A percentile compares a stretch with the other conserved stretches of the same genome.
Evolutionary conservation across 1,140 invertebrate genomes (phyloP).

Genomic region (Sarcophaga peregrina): DNA sequence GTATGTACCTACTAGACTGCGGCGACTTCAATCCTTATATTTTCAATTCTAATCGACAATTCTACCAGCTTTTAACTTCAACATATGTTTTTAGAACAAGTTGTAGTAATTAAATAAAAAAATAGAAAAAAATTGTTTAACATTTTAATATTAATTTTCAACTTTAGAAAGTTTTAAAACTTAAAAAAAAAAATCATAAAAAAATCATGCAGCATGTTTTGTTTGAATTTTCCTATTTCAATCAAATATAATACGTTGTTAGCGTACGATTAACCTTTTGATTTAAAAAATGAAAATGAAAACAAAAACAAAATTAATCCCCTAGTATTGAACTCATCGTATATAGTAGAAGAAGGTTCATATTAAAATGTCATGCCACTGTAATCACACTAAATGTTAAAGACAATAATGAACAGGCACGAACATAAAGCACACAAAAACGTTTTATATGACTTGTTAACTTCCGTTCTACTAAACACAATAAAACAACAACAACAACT

Average conservation of each 20-base stretch:
- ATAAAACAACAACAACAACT: neutral
- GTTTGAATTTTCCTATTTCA: neutral
- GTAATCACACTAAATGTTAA: neutral
- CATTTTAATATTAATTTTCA: too few species aligned
- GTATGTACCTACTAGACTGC: too few species aligned
- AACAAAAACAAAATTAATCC: neutral
- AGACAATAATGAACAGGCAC: too few species aligned
- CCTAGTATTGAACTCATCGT: too few species aligned
- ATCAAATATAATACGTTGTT: neutral
- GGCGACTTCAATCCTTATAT: too few species aligned
- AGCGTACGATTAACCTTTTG: constrained; percentile 12
- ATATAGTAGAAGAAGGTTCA: too few species aligned
- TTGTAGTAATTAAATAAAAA: too few species aligned
- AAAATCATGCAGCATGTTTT: neutral
- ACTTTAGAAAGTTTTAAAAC: too few species aligned
- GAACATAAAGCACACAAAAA: neutral
- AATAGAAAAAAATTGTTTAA: too few species aligned
- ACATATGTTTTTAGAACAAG: too few species aligned
- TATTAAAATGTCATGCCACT: constrained; percentile 13
- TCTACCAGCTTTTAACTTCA: too few species aligned
- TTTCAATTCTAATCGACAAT: too few species aligned
- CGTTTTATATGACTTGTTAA: constrained; percentile 18
- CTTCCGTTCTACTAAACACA: constrained; percentile 23
- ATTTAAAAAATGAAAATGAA: neutral
- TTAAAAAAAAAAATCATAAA: neutral